phyloP scores from a whole-genome alignment of 2,797 vertebrate genomes.

The Dipus sagitta region DNA sequence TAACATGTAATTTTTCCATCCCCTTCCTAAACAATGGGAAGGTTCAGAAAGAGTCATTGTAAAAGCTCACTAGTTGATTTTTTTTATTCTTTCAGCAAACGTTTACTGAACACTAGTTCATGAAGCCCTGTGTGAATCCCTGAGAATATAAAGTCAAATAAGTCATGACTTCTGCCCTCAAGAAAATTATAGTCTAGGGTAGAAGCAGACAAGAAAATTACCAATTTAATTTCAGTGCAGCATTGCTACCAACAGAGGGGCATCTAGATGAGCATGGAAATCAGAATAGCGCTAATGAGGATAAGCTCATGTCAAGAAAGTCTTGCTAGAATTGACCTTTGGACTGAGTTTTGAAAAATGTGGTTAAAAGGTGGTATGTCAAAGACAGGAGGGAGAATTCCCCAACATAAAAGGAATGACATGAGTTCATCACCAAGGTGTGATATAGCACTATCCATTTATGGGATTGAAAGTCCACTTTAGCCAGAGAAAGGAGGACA shows the following conservation, averaged over 20 bases:
- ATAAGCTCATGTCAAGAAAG: slow-evolving; percentile 18
- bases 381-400: not conserved
- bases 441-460: not conserved
- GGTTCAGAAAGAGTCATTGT: not conserved
- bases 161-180: slow-evolving; percentile 45
- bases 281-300: slow-evolving; percentile 17
- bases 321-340: slow-evolving; percentile 5
- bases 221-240: slow-evolving; percentile 28
- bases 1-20: not conserved
- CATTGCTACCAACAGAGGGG: not conserved
- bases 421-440: not conserved
- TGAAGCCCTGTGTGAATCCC: slow-evolving; percentile 21
- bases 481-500: not conserved
- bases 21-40: slow-evolving; percentile 7
- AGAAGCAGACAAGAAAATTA: slow-evolving; percentile 11
- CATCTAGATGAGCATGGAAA: not conserved
- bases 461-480: not conserved
- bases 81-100: slow-evolving; percentile 44
- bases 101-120: slow-evolving; percentile 43
- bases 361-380: not conserved
- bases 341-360: not conserved
- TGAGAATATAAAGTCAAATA: slow-evolving; percentile 57
- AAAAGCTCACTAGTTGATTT: slow-evolving; percentile 37
- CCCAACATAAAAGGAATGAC: not conserved
- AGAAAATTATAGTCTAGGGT: slow-evolving; percentile 55